phyloP scores from a whole-genome alignment of 2,888 invertebrate species.

The Agrilus mali region DNA sequence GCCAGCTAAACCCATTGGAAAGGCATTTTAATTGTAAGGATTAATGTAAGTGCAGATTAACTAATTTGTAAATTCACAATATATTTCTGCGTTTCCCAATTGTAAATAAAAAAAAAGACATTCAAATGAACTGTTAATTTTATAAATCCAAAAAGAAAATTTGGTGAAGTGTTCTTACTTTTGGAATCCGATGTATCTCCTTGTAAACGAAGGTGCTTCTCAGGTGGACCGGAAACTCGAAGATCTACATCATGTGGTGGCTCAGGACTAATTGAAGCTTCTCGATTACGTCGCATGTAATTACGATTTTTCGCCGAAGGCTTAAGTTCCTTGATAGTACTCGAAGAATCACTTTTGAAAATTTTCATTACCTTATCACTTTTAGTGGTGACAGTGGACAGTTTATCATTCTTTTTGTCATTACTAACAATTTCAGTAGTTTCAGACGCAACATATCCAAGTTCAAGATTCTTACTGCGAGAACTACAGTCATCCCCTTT shows the following conservation, averaged over 20 bases:
- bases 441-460: conserved; percentile 15
- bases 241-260: conserved; percentile 30
- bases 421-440: conserved; percentile 13
- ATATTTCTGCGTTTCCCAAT: too few relatives aligned
- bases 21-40: too few relatives aligned
- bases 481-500: conserved; percentile 3
- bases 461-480: conserved; percentile 6
- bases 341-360: conserved; percentile 14
- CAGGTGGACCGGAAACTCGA: conserved; percentile 28
- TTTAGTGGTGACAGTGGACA: conserved; percentile 15
- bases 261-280: conserved; percentile 46
- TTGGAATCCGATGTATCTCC: conserved; percentile 24
- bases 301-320: conserved; percentile 46
- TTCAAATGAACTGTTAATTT: too few relatives aligned
- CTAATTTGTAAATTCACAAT: too few relatives aligned
- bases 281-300: conserved; percentile 53
- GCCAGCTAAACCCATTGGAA: too few relatives aligned
- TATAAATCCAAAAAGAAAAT: too few relatives aligned
- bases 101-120: too few relatives aligned
- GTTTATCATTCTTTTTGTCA: conserved; percentile 18
- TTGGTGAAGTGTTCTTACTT: conserved; percentile 37
- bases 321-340: conserved; percentile 40
- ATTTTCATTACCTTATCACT: conserved; percentile 9
- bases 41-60: too few relatives aligned
- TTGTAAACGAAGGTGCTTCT: conserved; percentile 29